Conservation (phyloP, 2,797 vertebrate genomes). For the Lates japonicus region DNA sequence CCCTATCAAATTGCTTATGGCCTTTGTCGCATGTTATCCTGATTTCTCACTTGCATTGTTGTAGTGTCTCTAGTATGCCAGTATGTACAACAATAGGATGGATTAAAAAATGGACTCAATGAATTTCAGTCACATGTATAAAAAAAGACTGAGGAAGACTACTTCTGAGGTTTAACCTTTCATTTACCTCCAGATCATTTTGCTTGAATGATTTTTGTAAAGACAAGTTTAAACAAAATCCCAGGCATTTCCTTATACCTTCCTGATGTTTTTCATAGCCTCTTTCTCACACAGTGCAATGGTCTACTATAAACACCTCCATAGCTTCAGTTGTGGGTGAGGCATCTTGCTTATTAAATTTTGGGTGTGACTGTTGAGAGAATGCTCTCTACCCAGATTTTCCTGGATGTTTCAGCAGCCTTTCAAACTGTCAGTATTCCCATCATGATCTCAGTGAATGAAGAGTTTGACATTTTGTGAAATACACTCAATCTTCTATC, state of each 20-base stretch:
- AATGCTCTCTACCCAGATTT: not conserved
- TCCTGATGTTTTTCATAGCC: not conserved
- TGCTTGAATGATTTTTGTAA: not conserved
- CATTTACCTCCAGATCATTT: not conserved
- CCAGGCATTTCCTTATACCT: not conserved
- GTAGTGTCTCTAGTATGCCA: not conserved
- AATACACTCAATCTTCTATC: not conserved
- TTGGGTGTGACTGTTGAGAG: not conserved
- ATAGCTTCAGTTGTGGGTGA: not conserved
- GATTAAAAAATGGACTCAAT: not conserved
- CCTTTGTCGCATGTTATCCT: not conserved
- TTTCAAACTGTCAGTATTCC: not conserved
- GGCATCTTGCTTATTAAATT: not conserved
- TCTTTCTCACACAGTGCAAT: not conserved
- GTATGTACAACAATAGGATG: not conserved
- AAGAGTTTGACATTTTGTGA: not conserved
- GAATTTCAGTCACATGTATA: not conserved
- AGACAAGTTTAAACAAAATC: not conserved
- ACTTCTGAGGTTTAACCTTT: not conserved
- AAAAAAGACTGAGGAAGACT: not conserved
- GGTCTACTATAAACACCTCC: not conserved
- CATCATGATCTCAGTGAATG: not conserved
- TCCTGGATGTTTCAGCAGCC: not conserved
- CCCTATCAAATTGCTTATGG: not conserved
- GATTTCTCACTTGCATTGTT: not conserved